Conservation (phyloP, 92 coral and sea anemone species). For the Plumapathes pennacea region DNA sequence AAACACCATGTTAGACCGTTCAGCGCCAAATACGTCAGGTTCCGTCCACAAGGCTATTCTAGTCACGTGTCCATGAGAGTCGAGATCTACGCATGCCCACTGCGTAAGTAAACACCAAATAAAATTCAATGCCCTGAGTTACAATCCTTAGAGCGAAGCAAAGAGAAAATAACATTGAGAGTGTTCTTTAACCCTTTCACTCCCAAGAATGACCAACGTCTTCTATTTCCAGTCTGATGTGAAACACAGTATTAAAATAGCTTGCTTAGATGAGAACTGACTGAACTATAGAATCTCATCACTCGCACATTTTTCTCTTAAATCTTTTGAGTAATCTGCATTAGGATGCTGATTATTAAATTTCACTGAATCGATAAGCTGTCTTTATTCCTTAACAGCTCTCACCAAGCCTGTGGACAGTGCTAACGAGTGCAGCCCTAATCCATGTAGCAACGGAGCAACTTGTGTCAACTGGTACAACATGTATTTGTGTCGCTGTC, state of each 20-base stretch:
- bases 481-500: conserved; percentile 56
- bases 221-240: not conserved
- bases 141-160: no score
- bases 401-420: conserved; percentile 43
- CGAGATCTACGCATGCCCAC: conserved; percentile 69
- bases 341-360: not conserved
- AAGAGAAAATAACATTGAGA: no score
- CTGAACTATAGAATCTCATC: not conserved
- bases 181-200: no score
- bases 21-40: conserved; percentile 66
- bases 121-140: not conserved
- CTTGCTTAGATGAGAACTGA: not conserved
- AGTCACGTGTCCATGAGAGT: conserved; percentile 65
- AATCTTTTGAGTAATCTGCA: not conserved
- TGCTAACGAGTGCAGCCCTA: conserved; percentile 51
- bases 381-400: conserved; percentile 25
- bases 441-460: conserved; percentile 69
- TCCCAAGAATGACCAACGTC: no score
- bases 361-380: not conserved
- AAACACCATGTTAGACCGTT: conserved; percentile 62
- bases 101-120: conserved; percentile 39
- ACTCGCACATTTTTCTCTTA: not conserved
- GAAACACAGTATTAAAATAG: not conserved
- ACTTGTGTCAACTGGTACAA: conserved; percentile 57
- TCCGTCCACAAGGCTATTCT: conserved; percentile 59